These are phyloP conservation scores for Sphyrna mokarran DNA, from an alignment of 2,113 vertebrate genomes.

Conservation along the genomic window DNA sequence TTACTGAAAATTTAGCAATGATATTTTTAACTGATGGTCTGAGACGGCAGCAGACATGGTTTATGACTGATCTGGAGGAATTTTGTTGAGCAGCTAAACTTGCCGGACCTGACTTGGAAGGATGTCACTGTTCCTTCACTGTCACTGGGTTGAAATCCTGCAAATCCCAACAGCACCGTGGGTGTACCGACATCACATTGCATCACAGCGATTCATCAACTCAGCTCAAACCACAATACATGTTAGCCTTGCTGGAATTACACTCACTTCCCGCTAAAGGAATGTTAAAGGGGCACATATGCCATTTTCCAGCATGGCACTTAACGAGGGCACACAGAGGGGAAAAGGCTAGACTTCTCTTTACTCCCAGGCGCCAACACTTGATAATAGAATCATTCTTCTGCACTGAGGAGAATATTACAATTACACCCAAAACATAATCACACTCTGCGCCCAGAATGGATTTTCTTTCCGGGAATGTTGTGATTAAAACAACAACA, in stretches of 20 bases:
- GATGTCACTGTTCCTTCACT: background rate
- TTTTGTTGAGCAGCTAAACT: background rate
- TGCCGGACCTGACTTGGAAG: background rate
- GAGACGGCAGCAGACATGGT: background rate
- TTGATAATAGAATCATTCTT: background rate
- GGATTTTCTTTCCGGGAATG: background rate
- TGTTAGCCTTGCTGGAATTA: background rate
- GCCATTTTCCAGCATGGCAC: background rate
- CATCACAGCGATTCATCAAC: background rate
- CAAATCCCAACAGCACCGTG: background rate
- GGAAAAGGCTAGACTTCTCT: background rate
- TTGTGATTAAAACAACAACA: background rate
- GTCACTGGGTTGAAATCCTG: background rate
- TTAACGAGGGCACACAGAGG: background rate
- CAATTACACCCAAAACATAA: background rate
- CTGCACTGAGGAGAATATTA: background rate
- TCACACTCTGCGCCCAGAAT: background rate
- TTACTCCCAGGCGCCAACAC: background rate
- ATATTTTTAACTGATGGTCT: background rate
- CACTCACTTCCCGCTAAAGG: no score
- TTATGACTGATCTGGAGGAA: background rate
- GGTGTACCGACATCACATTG: background rate
- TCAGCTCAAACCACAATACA: background rate
- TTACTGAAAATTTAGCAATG: background rate
- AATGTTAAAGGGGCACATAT: background rate